Evolutionary conservation across 2,888 invertebrate genomes (phyloP).

Genomic region (Conchocele bisecta): DNA sequence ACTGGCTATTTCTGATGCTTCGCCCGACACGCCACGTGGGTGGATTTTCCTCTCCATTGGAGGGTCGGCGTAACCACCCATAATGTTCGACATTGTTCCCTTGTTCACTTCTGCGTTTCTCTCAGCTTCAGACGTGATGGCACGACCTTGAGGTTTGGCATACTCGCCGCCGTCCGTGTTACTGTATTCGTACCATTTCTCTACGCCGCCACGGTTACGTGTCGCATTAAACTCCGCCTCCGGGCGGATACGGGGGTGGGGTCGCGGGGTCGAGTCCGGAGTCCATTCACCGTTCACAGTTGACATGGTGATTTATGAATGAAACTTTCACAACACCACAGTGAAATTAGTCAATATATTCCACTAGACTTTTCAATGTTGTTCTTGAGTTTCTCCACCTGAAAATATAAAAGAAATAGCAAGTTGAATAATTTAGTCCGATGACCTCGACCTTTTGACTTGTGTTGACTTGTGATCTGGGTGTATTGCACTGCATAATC

Average conservation of each 20-base stretch:
- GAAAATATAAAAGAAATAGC: too few relatives aligned
- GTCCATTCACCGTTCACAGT: slow-evolving; percentile 63
- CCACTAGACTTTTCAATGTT: too few relatives aligned
- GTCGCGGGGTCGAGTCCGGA: slow-evolving; percentile 65
- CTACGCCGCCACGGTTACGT: slow-evolving; percentile 64
- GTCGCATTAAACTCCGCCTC: slow-evolving; percentile 71
- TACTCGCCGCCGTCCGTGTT: slow-evolving; percentile 65
- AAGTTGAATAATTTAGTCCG: too few relatives aligned
- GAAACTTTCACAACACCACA: background rate
- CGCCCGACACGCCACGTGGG: slow-evolving; percentile 69
- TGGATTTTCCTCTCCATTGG: slow-evolving; percentile 64
- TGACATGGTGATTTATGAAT: slow-evolving; percentile 64
- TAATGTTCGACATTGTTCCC: slow-evolving; percentile 71
- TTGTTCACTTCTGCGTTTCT: slow-evolving; percentile 69
- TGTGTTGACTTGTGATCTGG: too few relatives aligned
- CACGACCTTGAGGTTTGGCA: slow-evolving; percentile 64
- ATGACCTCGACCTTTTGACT: too few relatives aligned
- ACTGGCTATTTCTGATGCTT: slow-evolving; percentile 67
- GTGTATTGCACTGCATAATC: too few relatives aligned
- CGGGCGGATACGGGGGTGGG: slow-evolving; percentile 67
- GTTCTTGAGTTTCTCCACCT: too few relatives aligned
- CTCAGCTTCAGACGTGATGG: slow-evolving; percentile 62
- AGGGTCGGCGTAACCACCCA: slow-evolving; percentile 75
- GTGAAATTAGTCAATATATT: too few relatives aligned
- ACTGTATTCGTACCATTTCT: slow-evolving; percentile 69